phyloP scores from a whole-genome alignment of 2,888 invertebrate genomes.

The Parascotia fuliginaria region DNA sequence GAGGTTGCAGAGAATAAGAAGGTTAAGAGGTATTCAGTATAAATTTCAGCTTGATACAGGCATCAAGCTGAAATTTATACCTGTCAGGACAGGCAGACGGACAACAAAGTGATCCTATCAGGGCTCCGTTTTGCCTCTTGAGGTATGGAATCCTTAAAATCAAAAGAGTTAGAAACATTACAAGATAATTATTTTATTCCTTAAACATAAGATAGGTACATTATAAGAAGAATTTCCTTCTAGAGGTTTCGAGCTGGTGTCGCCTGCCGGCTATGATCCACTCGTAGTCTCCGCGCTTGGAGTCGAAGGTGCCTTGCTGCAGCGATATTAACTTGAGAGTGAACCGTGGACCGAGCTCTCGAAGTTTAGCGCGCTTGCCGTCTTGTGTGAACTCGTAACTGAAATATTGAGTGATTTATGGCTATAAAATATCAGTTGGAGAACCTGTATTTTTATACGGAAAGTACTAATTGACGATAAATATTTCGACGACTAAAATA shows the following conservation, averaged over 20 bases:
- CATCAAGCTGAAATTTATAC: too few species aligned
- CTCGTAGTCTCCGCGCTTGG: constrained; percentile 98
- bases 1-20: too few species aligned
- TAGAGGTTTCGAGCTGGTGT: constrained; percentile 96
- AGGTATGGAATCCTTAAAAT: too few species aligned
- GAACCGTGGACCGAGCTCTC: constrained; percentile 98
- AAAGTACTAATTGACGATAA: too few species aligned
- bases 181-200: constrained; percentile 41
- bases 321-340: constrained; percentile 96
- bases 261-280: constrained; percentile 97
- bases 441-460: too few species aligned
- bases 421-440: too few species aligned
- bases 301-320: constrained; percentile 98
- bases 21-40: too few species aligned
- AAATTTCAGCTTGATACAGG: too few species aligned
- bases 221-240: constrained; percentile 96
- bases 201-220: constrained; percentile 11
- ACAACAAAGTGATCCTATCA: too few species aligned
- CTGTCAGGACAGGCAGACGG: too few species aligned
- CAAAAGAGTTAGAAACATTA: constrained; percentile 7
- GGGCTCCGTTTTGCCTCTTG: too few species aligned
- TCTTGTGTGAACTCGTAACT: constrained; percentile 96
- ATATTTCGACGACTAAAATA: too few species aligned
- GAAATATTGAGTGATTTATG: constrained; percentile 13
- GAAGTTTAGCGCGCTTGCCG: constrained; percentile 89